Evolutionary conservation across 53 echinoderm and acorn worm species (phyloP).

Genomic region (Antedon mediterranea): DNA sequence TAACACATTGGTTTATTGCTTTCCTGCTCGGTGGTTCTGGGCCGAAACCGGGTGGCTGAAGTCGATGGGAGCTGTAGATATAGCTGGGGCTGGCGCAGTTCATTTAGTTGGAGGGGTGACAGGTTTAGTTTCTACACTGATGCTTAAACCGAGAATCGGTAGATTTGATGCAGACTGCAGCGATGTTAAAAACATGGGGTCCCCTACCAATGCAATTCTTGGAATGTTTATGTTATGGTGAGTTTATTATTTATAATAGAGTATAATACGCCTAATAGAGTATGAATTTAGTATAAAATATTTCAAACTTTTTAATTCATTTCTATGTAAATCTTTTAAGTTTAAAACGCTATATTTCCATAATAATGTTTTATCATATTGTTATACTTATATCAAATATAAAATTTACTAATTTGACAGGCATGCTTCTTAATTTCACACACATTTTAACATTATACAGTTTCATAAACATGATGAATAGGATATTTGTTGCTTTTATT

Average conservation of each 20-base stretch:
- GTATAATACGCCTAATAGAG: too few relatives aligned
- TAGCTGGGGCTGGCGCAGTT: slow-evolving; percentile 59
- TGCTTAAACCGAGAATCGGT: slow-evolving; percentile 58
- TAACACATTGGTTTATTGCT: slow-evolving; percentile 50
- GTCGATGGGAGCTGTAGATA: slow-evolving; percentile 33
- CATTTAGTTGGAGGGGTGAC: slow-evolving; percentile 78
- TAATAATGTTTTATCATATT: too few relatives aligned
- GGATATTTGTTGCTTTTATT: too few relatives aligned
- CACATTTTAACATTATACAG: too few relatives aligned
- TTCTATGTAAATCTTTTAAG: too few relatives aligned
- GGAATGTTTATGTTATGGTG: slow-evolving; percentile 78
- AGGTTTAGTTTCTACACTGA: slow-evolving; percentile 53
- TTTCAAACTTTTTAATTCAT: too few relatives aligned
- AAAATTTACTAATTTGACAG: too few relatives aligned
- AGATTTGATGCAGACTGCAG: slow-evolving; percentile 15
- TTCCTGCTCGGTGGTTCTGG: slow-evolving; percentile 77
- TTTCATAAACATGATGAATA: too few relatives aligned
- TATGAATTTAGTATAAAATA: not conserved
- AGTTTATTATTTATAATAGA: too few relatives aligned
- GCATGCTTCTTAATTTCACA: too few relatives aligned
- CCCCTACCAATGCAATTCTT: slow-evolving; percentile 57
- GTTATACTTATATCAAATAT: too few relatives aligned
- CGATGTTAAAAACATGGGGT: slow-evolving; percentile 32
- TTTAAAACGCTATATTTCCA: too few relatives aligned
- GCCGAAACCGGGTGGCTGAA: slow-evolving; percentile 36